Conservation (phyloP, 35 echinoderm and acorn worm genomes). For the Lytechinus variegatus region DNA sequence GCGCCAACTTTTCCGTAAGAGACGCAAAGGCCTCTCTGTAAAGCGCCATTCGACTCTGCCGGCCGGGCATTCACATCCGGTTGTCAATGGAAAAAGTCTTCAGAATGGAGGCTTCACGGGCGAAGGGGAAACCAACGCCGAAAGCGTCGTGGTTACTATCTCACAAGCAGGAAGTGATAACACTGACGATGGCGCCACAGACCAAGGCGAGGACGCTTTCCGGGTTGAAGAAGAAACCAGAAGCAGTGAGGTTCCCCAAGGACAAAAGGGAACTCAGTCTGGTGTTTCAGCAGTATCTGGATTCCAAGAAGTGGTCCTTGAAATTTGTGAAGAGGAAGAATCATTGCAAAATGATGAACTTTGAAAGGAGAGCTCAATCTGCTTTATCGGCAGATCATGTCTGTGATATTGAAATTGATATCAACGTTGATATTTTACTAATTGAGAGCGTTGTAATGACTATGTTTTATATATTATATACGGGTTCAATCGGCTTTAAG, state of each 20-base stretch:
- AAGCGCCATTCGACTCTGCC: background rate
- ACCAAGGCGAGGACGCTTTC: background rate
- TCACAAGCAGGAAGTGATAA: background rate
- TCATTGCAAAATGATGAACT: background rate
- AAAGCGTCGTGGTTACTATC: background rate
- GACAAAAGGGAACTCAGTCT: background rate
- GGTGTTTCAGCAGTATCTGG: background rate
- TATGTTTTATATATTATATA: too few species aligned
- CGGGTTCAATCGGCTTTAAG: too few species aligned
- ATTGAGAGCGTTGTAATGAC: too few species aligned
- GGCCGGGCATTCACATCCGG: background rate
- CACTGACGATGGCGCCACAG: background rate
- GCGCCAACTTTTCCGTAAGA: background rate
- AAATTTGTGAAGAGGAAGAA: background rate
- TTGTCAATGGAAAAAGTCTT: too few species aligned
- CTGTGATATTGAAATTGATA: too few species aligned
- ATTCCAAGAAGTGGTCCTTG: background rate
- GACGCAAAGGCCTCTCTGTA: background rate
- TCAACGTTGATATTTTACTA: too few species aligned
- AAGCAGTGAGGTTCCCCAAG: background rate
- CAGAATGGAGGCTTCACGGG: background rate
- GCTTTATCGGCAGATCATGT: too few species aligned
- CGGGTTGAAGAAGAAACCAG: background rate
- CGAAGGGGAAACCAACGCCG: background rate
- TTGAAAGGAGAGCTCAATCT: background rate